A percentile compares a stretch with the other conserved stretches of the same genome.
Evolutionary conservation across 23 tunicate species (phyloP).

Genomic region (Trididemnum nubilum): DNA sequence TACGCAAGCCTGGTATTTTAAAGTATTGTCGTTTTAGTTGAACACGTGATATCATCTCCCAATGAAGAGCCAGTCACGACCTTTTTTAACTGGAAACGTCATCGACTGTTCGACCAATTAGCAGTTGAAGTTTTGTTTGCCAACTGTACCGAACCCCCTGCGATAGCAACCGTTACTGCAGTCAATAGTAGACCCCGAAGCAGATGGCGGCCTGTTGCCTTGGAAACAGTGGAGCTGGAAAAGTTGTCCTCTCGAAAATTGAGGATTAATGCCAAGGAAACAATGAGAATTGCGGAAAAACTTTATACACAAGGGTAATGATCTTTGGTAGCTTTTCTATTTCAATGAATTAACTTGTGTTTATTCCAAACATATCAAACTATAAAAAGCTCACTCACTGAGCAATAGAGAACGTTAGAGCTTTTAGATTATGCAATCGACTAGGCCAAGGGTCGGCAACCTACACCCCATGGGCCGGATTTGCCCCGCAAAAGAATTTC

Average conservation of each 20-base stretch:
- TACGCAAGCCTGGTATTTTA: too few species aligned
- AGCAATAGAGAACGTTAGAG: too few species aligned
- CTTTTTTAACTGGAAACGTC: slow-evolving; percentile 74
- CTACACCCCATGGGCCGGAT: too few species aligned
- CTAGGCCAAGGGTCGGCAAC: too few species aligned
- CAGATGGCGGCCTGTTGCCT: slow-evolving; percentile 86
- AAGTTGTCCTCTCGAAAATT: slow-evolving; percentile 77
- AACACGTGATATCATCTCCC: too few species aligned
- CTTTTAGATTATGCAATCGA: too few species aligned
- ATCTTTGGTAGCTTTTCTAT: background rate
- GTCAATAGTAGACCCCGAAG: slow-evolving; percentile 74
- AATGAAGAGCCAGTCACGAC: slow-evolving; percentile 39
- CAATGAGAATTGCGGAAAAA: slow-evolving; percentile 94
- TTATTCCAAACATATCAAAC: too few species aligned
- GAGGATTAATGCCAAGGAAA: slow-evolving; percentile 79
- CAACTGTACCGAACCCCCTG: slow-evolving; percentile 71
- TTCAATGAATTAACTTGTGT: too few species aligned
- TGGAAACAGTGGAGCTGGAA: slow-evolving; percentile 94
- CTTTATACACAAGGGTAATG: slow-evolving; percentile 88
- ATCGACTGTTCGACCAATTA: slow-evolving; percentile 69
- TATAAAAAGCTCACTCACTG: too few species aligned
- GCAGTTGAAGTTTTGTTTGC: slow-evolving; percentile 64
- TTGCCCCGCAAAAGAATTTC: too few species aligned
- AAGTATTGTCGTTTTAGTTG: too few species aligned
- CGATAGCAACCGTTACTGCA: slow-evolving; percentile 69